phyloP scores from a whole-genome alignment of 2,797 vertebrate genomes.

The Holocentrus rufus region DNA sequence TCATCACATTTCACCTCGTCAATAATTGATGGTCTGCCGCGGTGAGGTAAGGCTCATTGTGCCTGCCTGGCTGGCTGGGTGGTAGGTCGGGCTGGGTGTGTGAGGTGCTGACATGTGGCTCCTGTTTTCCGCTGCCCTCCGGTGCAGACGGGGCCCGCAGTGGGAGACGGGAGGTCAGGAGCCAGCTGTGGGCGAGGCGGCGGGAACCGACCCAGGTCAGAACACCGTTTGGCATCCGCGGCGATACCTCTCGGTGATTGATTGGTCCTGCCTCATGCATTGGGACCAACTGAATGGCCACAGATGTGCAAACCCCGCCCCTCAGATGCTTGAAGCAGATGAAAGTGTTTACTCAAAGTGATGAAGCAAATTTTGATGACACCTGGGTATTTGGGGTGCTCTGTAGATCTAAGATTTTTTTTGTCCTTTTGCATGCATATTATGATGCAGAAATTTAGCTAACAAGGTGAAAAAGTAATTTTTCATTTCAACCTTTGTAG shows the following conservation, averaged over 20 bases:
- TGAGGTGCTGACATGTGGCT: conserved; percentile 71
- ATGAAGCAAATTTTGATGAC: conserved; percentile 25
- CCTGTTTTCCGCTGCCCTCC: conserved; percentile 58
- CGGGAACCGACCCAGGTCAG: conserved; percentile 47
- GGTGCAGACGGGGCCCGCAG: conserved; percentile 47
- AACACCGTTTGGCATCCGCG: conserved; percentile 10
- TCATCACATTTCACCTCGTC: conserved; percentile 77
- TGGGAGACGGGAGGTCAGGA: conserved; percentile 58
- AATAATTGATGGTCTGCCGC: conserved; percentile 77
- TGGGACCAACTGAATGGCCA: conserved; percentile 62
- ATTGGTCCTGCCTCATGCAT: conserved; percentile 64
- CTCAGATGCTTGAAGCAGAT: conserved; percentile 27
- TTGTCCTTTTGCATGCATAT: too few relatives aligned
- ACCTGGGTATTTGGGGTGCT: conserved; percentile 1
- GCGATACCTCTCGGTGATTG: conserved; percentile 52
- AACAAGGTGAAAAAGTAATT: neutral
- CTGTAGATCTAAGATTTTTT: neutral
- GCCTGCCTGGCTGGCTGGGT: conserved; percentile 11
- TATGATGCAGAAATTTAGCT: too few relatives aligned
- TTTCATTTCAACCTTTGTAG: conserved; percentile 15
- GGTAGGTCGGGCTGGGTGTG: conserved; percentile 30
- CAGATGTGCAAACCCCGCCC: conserved; percentile 68
- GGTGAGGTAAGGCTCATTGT: conserved; percentile 71
- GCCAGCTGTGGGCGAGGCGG: conserved; percentile 67
- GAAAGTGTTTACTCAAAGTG: conserved; percentile 45